Base-by-base conservation (phyloP, 2,888 invertebrate species). In the Gymnosoma rotundatum region DNA sequence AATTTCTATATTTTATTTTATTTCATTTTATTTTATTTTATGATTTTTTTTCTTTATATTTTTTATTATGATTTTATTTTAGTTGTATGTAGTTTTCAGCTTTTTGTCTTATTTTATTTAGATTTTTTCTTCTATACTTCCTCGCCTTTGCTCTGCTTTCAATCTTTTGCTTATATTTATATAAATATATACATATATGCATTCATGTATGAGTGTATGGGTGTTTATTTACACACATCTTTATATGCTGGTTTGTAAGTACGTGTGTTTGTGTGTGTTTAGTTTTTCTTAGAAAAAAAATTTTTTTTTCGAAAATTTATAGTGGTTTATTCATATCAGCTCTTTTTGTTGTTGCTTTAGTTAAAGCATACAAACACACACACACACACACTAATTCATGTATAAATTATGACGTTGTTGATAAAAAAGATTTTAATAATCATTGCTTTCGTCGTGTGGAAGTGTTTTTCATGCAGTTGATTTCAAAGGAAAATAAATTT, bases 281-380 rank as follows among this genome's bases (percentile, higher is more conserved):
- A 18, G 18, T 56, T 60, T 25, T 56, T 32, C 50, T 64, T 25
- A 25, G 48, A 58, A 25, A 14, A 25, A 14, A n/a, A n/a, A n/a
- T n/a, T 52, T n/a, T 52, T 75, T 76, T 83, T 67, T 72, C 21
- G 1, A 42, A 70, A 72, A 84, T 78, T 84, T 81, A 84, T 81
- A 84, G 84, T 81, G 78, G 80, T 84, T 84, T 84, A 84, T 81
- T 84, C 84, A 81, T 84, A 81, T 75, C 81, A 64, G 69, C 61
- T 83, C 38, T 69, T 58, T 48, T 63, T 60, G 58, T 61, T 75
- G 36, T 50, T 66, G 64, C 36, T 69, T 20, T 45, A n/a, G n/a
- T 50, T 66, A 58, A 58, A 63, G 4, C 20, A 42, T 8, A 21
- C 61, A 38, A 20, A 56, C 20, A 50, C 56, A 25, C 6, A 12